These are phyloP conservation scores for Calephelis nemesis DNA, from an alignment of 1,140 invertebrate genomes.

Conservation along the genomic window DNA sequence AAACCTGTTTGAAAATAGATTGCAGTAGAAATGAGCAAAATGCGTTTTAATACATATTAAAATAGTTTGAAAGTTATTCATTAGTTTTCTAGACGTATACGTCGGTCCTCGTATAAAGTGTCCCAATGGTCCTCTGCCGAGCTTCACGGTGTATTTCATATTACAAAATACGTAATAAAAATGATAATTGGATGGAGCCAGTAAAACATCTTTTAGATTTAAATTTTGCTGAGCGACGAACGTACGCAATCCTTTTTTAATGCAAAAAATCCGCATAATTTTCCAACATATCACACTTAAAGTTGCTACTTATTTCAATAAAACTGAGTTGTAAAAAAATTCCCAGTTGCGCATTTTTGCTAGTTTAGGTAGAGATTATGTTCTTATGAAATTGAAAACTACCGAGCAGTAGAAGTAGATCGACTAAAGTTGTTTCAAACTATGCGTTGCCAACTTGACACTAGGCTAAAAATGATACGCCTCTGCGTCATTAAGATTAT, in stretches of 20 bases:
- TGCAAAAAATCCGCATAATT: constrained; percentile 4
- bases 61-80: constrained; percentile 14
- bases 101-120: constrained; percentile 2
- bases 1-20: background rate
- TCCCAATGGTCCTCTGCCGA: background rate
- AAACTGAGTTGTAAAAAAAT: constrained; percentile 4
- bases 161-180: constrained; percentile 14
- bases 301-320: background rate
- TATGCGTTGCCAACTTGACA: no score
- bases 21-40: background rate
- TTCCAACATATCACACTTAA: background rate
- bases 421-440: no score
- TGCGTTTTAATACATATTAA: constrained; percentile 10
- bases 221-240: constrained; percentile 7
- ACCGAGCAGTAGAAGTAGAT: no score
- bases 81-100: constrained; percentile 7
- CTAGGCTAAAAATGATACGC: no score
- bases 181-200: constrained; percentile 8
- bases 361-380: no score
- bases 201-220: constrained; percentile 8
- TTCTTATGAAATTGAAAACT: no score
- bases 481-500: no score
- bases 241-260: constrained; percentile 3
- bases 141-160: background rate
- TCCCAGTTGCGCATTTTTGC: background rate